Evolutionary conservation across 1,140 invertebrate genomes (phyloP).

Genomic region (roundworm (Caenorhabditis elegans)): WBcel235 BX284604.4:6627501-6628000

Average conservation of each 20-base stretch:
- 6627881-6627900: too few species aligned
- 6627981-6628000: too few species aligned
- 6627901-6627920: too few species aligned
- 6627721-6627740: not conserved
- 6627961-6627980: too few species aligned
- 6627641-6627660: conserved; percentile 35
- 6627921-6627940: too few species aligned
- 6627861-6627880: too few species aligned
- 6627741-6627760: conserved; percentile 18
- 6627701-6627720: not conserved
- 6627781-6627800: conserved; percentile 25
- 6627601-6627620: conserved; percentile 35
- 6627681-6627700: too few species aligned
- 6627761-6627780: conserved; percentile 12
- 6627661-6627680: too few species aligned
- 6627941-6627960: too few species aligned
- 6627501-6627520: not conserved
- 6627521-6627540: not conserved
- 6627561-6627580: conserved; percentile 16
- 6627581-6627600: conserved; percentile 39
- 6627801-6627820: not conserved
- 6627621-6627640: conserved; percentile 20
- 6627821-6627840: not conserved
- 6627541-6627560: conserved; percentile 5
- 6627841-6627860: conserved; percentile 17